These are phyloP conservation scores for Napeogenes sylphis DNA, from an alignment of 2,888 invertebrate species.

Conservation along the genomic window DNA sequence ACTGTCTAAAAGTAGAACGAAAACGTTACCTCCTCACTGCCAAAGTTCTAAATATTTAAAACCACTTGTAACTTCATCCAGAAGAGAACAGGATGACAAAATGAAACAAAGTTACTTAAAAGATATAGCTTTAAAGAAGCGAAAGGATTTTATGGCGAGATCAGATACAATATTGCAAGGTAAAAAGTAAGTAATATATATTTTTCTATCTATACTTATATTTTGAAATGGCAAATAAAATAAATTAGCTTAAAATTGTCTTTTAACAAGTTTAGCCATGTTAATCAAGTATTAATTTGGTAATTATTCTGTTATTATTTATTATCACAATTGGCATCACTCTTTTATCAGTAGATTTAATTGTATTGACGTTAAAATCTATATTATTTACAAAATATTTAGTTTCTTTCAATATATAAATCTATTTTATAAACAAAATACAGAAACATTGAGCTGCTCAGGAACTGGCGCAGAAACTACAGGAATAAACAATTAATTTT, in stretches of 20 bases:
- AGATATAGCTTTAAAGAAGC: constrained; percentile 74
- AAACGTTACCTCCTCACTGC: constrained; percentile 56
- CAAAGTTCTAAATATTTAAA: constrained; percentile 68
- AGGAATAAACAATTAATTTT: constrained; percentile 42
- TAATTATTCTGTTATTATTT: too few species aligned
- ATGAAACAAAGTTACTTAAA: constrained; percentile 62
- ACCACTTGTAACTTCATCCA: constrained; percentile 39
- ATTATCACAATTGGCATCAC: too few species aligned
- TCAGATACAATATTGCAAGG: constrained; percentile 79
- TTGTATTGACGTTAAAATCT: too few species aligned
- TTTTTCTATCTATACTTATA: too few species aligned
- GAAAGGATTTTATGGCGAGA: constrained; percentile 72
- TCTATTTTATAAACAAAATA: constrained; percentile 12
- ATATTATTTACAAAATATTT: background rate
- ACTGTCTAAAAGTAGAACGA: constrained; percentile 57
- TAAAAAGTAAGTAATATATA: constrained; percentile 68
- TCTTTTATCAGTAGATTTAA: too few species aligned
- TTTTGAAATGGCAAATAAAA: too few species aligned
- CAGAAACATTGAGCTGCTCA: constrained; percentile 65
- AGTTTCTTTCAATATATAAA: background rate
- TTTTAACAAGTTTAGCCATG: too few species aligned
- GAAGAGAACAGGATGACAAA: constrained; percentile 47
- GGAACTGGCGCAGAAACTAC: constrained; percentile 74
- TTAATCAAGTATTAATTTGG: too few species aligned
- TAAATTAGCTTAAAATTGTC: too few species aligned